Percentiles rank a stretch among this genome's conserved stretches.
phyloP scores from a whole-genome alignment of 2,113 vertebrate genomes.

The Corythornis cristatus region DNA sequence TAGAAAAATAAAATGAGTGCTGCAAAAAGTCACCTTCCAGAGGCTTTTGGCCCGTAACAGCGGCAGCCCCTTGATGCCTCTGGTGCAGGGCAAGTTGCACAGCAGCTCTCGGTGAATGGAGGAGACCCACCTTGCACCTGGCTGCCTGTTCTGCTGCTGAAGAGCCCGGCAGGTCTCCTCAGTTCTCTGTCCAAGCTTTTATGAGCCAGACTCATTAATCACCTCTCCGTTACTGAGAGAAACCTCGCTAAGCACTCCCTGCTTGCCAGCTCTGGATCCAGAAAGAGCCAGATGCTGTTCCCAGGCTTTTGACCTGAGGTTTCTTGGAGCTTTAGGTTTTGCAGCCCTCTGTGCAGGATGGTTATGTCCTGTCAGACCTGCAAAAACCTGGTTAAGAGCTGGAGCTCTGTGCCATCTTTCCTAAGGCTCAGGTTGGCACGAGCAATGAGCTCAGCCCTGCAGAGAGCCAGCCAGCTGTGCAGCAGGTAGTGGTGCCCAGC shows the following conservation, averaged over 20 bases:
- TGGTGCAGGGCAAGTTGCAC: background rate
- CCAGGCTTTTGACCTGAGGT: background rate
- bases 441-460: background rate
- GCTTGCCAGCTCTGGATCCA: background rate
- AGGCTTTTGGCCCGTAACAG: background rate
- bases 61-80: background rate
- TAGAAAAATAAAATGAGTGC: background rate
- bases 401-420: background rate
- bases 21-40: background rate
- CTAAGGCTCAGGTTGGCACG: background rate
- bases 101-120: fast-evolving
- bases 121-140: background rate
- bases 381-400: background rate
- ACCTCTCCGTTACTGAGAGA: background rate
- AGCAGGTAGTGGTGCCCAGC: background rate
- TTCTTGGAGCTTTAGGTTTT: background rate
- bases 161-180: constrained; percentile 29
- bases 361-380: background rate
- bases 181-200: constrained; percentile 39
- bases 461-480: background rate
- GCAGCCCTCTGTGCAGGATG: background rate
- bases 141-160: background rate
- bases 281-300: background rate
- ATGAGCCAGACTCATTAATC: constrained; percentile 43
- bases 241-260: background rate